Base-by-base conservation (phyloP, 1,140 invertebrate genomes). In the Papilio machaon region DNA sequence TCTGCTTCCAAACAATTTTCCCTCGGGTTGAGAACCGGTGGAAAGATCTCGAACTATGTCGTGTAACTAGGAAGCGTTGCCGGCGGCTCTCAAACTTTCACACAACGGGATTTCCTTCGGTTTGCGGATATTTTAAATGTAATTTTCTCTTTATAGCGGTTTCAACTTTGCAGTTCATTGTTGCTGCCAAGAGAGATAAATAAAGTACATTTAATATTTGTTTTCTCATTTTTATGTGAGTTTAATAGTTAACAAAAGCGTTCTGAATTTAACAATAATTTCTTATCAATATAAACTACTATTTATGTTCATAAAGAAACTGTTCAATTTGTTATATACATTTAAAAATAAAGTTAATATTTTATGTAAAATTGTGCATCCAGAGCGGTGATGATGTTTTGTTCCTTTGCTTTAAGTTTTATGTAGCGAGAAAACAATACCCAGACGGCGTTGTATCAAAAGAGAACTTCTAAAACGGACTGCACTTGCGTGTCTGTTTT, bases 111-210 rank as follows among this genome's bases (percentile, higher is more conserved):
- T 75, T 52, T 75, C 46, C 46, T 75, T 46, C 43, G 19, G 73
- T 75, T 52, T 52, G 46, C 73, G 46, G 73, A 75, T 75, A 54
- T 75, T 75, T 75, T 75, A 75, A 75, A 75, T 75, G 73, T 75
- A 30, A 49, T 49, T 49, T 49, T 49, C 46, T 30, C 73, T 75
- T 75, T 49, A 75, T 75, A 49, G 46, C 19, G 47, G 43, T 75
- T n/a, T 47, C 17, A 47, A 47, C 73, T 30, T 75, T 75, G 73
- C 46, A 23, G 19, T 75, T 23, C 19, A 47, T 73, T 73, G 64
- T 38, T 67, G 10, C 64, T 67, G 60, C 10, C 2, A 60, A 60
- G 30, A 11, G 30, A 35, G 64, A 67, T 67, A 67, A 67, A 64
- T 49, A 49, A 49, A 49, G 9, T 49, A 49, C 13, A 49, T 49